Percentiles rank a stretch among this genome's conserved stretches.
phyloP scores from a whole-genome alignment of 2,113 vertebrate species.

The Triplophysa siluroides region DNA sequence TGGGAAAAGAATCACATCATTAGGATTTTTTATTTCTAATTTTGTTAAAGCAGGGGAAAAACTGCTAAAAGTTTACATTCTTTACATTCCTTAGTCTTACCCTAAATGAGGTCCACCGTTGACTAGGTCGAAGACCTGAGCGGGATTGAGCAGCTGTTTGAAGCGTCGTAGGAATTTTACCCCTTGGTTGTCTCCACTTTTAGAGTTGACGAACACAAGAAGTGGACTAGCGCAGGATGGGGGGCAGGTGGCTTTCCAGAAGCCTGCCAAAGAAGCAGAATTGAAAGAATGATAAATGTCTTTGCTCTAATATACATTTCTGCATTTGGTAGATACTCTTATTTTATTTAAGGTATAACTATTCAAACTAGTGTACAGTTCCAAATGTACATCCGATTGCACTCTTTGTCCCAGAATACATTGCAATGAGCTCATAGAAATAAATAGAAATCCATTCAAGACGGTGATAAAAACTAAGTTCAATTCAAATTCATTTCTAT shows the following conservation, averaged over 20 bases:
- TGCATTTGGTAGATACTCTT: too few relatives aligned
- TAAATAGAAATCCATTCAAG: too few relatives aligned
- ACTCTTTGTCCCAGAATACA: too few relatives aligned
- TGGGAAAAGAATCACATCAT: conserved; percentile 50
- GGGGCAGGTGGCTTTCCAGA: conserved; percentile 98
- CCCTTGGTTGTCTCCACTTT: conserved; percentile 99
- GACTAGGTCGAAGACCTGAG: conserved; percentile 98
- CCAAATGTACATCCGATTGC: too few relatives aligned
- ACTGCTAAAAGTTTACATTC: too few relatives aligned
- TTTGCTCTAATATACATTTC: not conserved
- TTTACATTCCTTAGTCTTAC: conserved; percentile 69
- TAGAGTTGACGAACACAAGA: conserved; percentile 98
- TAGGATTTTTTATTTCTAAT: not conserved
- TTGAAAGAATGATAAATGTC: conserved; percentile 36
- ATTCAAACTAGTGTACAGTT: too few relatives aligned
- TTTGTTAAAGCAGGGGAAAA: not conserved
- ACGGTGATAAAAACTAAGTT: too few relatives aligned
- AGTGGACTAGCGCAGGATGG: conserved; percentile 96
- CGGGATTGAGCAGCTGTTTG: conserved; percentile 97
- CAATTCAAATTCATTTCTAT: too few relatives aligned
- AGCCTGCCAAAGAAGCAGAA: conserved; percentile 77
- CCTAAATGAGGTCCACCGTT: conserved; percentile 97
- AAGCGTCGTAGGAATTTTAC: conserved; percentile 98
- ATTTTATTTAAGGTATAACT: too few relatives aligned
- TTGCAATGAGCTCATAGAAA: too few relatives aligned